phyloP scores from a whole-genome alignment of 2,113 vertebrate species.

The Catharus fuscescens region DNA sequence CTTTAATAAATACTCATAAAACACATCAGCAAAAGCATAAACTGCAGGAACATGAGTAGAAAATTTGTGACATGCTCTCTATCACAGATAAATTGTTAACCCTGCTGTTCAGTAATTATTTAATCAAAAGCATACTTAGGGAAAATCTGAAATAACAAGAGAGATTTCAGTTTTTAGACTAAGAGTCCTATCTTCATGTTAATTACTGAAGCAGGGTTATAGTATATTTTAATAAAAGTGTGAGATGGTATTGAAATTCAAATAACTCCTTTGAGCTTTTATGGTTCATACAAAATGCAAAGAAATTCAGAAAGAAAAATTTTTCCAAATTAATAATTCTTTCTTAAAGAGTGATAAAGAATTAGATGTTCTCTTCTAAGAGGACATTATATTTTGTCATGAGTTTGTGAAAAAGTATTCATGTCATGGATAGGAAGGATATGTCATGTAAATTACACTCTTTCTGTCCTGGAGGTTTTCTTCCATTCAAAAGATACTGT shows the following conservation, averaged over 20 bases:
- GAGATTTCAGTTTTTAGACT: constrained; percentile 20
- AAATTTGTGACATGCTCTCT: constrained; percentile 31
- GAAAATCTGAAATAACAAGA: constrained; percentile 28
- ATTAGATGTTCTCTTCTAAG: background rate
- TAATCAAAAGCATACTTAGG: constrained; percentile 52
- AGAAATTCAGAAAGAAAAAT: constrained; percentile 38
- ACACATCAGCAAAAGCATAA: constrained; percentile 43
- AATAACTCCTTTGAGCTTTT: constrained; percentile 58
- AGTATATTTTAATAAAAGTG: constrained; percentile 69
- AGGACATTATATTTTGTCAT: background rate
- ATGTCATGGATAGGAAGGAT: constrained; percentile 3
- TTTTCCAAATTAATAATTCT: constrained; percentile 50
- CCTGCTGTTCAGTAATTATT: constrained; percentile 40
- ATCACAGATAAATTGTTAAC: constrained; percentile 21
- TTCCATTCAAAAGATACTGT: background rate
- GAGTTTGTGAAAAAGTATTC: constrained; percentile 32
- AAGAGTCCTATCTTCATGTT: constrained; percentile 43
- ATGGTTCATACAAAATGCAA: constrained; percentile 53
- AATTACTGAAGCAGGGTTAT: constrained; percentile 60
- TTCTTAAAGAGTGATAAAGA: constrained; percentile 20
- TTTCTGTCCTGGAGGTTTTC: background rate
- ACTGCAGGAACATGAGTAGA: background rate
- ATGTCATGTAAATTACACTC: background rate
- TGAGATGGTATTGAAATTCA: constrained; percentile 56
- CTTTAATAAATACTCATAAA: constrained; percentile 63